A percentile compares a stretch with the other conserved stretches of the same genome.
Evolutionary conservation across 2,888 invertebrate genomes (phyloP).

Genomic region (Cylloceria caligata): DNA sequence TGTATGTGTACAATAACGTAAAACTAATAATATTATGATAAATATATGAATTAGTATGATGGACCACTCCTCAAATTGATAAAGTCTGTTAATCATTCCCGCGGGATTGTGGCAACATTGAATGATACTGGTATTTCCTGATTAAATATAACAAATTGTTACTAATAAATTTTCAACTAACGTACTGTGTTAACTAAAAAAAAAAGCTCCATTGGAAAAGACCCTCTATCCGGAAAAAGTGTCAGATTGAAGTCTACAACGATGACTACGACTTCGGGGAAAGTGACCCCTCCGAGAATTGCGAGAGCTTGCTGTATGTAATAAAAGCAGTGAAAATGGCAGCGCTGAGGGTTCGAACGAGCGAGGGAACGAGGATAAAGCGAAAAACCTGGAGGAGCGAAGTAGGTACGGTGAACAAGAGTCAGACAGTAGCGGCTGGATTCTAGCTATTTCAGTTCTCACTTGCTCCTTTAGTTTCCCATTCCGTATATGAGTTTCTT

Average conservation of each 20-base stretch:
- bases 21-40: too few species aligned
- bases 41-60: too few species aligned
- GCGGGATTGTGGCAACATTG: too few species aligned
- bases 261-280: conserved; percentile 13
- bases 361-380: background rate
- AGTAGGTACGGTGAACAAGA: conserved; percentile 46
- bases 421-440: conserved; percentile 33
- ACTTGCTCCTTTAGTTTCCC: conserved; percentile 12
- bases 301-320: conserved; percentile 14
- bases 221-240: background rate
- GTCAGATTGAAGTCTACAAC: background rate
- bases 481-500: conserved; percentile 49
- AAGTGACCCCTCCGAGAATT: conserved; percentile 27
- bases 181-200: background rate
- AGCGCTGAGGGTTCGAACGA: background rate
- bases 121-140: too few species aligned
- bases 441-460: conserved; percentile 21
- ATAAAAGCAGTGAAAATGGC: conserved; percentile 13
- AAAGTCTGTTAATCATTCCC: too few species aligned
- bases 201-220: background rate
- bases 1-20: too few species aligned
- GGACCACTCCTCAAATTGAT: too few species aligned
- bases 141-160: background rate
- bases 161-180: background rate
- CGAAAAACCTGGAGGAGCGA: conserved; percentile 1